Percentiles rank a stretch among this genome's conserved stretches.
Evolutionary conservation across 37 sponge, comb jelly and placozoan genomes (phyloP).

Genomic region (Lycopodina hypogea): DNA sequence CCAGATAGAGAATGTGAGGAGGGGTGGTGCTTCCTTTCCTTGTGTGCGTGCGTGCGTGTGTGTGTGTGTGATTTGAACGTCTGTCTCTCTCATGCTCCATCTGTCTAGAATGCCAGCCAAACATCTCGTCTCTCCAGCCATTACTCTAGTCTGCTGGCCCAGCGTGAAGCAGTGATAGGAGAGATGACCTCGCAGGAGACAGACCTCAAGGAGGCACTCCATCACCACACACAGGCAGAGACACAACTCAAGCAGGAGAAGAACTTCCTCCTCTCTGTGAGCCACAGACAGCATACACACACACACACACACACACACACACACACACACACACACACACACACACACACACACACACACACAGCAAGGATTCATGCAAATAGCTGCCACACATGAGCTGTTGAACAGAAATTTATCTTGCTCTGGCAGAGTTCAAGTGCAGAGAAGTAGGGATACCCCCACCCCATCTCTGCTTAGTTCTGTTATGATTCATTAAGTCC

Average conservation of each 20-base stretch:
- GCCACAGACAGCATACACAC: no score
- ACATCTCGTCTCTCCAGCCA: conserved; percentile 28
- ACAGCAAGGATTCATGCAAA: no score
- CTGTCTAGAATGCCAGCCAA: conserved; percentile 30
- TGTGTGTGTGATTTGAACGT: not conserved
- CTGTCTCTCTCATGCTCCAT: no score
- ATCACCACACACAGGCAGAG: conserved; percentile 17
- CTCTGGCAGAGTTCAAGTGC: no score
- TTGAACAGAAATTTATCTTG: no score
- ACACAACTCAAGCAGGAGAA: conserved; percentile 37
- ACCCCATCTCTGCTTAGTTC: no score
- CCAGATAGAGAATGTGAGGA: conserved; percentile 28
- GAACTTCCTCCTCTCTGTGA: conserved; percentile 23
- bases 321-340: not conserved
- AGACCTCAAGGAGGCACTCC: conserved; percentile 24
- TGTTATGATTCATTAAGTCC: no score
- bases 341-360: no score
- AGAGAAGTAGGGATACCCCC: no score
- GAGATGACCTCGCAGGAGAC: conserved; percentile 31
- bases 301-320: not conserved
- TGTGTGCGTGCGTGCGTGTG: not conserved
- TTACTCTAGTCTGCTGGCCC: conserved; percentile 38
- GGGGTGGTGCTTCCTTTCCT: not conserved
- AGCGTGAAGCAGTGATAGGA: conserved; percentile 36
- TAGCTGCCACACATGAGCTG: no score